These are phyloP conservation scores for Cherax destructor DNA, from an alignment of 1,140 invertebrate species.

Conservation along the genomic window DNA sequence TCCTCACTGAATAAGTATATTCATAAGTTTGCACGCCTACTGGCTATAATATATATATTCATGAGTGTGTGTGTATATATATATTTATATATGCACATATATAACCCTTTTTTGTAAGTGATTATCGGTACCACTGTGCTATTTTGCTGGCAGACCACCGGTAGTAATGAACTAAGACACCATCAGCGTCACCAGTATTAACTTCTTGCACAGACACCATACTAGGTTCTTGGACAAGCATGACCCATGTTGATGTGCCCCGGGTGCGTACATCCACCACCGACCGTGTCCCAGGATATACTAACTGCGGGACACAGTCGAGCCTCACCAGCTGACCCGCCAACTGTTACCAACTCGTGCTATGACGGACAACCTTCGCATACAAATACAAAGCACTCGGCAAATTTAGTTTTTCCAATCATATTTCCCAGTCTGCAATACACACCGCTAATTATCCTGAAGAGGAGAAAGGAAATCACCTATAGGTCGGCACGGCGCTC, in stretches of 20 bases:
- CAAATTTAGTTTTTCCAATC: no score
- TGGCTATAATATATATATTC: not conserved
- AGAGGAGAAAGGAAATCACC: no score
- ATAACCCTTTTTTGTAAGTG: not conserved
- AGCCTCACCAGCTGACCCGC: constrained; percentile 58
- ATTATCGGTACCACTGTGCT: constrained; percentile 47
- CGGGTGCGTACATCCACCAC: constrained; percentile 54
- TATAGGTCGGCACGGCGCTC: no score
- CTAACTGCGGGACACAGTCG: constrained; percentile 61
- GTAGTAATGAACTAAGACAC: constrained; percentile 35
- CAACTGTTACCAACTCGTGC: constrained; percentile 49
- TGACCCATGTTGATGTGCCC: constrained; percentile 64
- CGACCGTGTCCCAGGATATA: constrained; percentile 70
- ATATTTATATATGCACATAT: not conserved
- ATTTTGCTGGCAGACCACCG: constrained; percentile 16
- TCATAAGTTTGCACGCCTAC: no score
- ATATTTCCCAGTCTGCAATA: no score
- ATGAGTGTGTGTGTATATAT: constrained; percentile 5
- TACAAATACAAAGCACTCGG: not conserved
- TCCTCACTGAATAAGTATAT: not conserved
- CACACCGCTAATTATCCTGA: no score
- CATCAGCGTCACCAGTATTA: constrained; percentile 31
- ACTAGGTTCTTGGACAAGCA: constrained; percentile 56
- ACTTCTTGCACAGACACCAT: constrained; percentile 51
- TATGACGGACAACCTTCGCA: not conserved